Evolutionary conservation across 2,888 invertebrate species (phyloP).

Genomic region (Synergus laeviventris): DNA sequence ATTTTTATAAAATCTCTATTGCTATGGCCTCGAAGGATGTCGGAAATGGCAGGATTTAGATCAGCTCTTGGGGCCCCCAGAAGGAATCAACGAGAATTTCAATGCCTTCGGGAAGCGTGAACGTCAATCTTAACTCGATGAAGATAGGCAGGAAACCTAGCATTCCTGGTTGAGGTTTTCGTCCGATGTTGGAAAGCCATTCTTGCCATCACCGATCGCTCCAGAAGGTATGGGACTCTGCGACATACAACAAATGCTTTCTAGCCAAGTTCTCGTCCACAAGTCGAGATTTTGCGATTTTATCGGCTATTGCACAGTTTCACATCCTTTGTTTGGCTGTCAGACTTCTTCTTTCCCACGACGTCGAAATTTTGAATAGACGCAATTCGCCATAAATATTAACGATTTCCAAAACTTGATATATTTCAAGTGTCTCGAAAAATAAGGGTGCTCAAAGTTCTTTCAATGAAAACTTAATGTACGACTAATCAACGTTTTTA

Average conservation of each 20-base stretch:
- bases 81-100: constrained; percentile 13
- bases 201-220: constrained; percentile 68
- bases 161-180: constrained; percentile 74
- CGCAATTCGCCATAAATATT: not conserved
- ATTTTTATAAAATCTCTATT: constrained; percentile 20
- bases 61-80: not conserved
- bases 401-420: not conserved
- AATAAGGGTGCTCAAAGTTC: not conserved
- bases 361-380: constrained; percentile 6
- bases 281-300: constrained; percentile 25
- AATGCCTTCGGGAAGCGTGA: constrained; percentile 23
- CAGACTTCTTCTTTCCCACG: constrained; percentile 31
- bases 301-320: constrained; percentile 35
- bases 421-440: not conserved
- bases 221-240: constrained; percentile 73
- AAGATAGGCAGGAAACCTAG: constrained; percentile 58
- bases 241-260: constrained; percentile 53
- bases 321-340: not conserved
- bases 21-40: constrained; percentile 28
- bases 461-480: not conserved
- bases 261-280: constrained; percentile 27
- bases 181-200: constrained; percentile 71
- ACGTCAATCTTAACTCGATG: constrained; percentile 43
- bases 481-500: not conserved
- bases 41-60: constrained; percentile 37